phyloP scores from a whole-genome alignment of 2,888 invertebrate genomes.

The Apoda limacodes region DNA sequence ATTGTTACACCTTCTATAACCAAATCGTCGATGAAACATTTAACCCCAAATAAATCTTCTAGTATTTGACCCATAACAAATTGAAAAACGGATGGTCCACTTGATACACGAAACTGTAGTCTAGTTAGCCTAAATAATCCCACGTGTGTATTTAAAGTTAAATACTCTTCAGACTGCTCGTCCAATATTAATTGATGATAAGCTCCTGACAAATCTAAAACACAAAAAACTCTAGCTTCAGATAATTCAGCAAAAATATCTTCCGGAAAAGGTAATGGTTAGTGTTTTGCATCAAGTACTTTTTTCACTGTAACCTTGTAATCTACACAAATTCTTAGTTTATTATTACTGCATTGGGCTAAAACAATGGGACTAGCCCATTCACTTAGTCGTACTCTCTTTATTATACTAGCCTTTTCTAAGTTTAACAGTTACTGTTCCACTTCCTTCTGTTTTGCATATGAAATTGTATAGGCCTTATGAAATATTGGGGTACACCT shows the following conservation, averaged over 20 bases:
- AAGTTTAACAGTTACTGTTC: slow-evolving; percentile 7
- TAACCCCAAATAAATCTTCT: background rate
- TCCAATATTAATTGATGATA: slow-evolving; percentile 10
- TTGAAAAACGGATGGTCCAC: slow-evolving; percentile 1
- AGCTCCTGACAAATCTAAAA: slow-evolving; percentile 6
- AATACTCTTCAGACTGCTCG: slow-evolving; percentile 2
- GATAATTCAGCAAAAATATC: slow-evolving; percentile 8
- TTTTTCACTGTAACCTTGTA: slow-evolving; percentile 13
- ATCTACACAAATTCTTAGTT: slow-evolving; percentile 14
- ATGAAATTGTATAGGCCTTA: slow-evolving; percentile 11
- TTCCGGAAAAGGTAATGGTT: slow-evolving; percentile 7
- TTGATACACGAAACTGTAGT: slow-evolving; percentile 3
- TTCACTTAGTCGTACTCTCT: slow-evolving; percentile 6
- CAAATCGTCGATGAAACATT: background rate
- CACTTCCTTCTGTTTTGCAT: slow-evolving; percentile 10
- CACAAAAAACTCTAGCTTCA: slow-evolving; percentile 5
- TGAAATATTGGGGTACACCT: slow-evolving; percentile 11
- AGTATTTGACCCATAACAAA: background rate
- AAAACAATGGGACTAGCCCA: slow-evolving; percentile 11
- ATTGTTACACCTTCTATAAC: background rate
- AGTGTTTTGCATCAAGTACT: slow-evolving; percentile 10
- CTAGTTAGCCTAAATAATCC: slow-evolving; percentile 3
- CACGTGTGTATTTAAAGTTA: slow-evolving; percentile 4
- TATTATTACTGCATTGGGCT: slow-evolving; percentile 1
- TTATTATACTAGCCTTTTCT: slow-evolving; percentile 1